Conservation (phyloP, 1,140 invertebrate species). For the Akabosia matsudoensis region DNA sequence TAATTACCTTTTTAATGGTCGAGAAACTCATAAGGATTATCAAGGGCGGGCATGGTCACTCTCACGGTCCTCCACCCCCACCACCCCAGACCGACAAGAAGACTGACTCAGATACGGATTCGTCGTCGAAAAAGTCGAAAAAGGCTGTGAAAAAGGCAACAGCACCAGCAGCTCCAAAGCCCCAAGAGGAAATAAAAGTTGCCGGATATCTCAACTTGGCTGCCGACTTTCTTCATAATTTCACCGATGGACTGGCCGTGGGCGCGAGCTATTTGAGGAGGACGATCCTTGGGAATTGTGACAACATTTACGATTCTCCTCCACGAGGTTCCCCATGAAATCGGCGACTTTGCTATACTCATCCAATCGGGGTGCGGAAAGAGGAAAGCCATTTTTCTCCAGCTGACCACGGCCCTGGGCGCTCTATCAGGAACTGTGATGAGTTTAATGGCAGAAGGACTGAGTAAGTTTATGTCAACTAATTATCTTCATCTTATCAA, state of each 20-base stretch:
- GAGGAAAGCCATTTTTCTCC: conserved; percentile 85
- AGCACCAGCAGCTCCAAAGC: neutral
- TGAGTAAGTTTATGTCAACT: conserved; percentile 52
- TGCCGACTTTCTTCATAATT: conserved; percentile 94
- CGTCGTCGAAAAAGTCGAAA: conserved; percentile 24
- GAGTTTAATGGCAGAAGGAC: conserved; percentile 75
- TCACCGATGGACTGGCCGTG: conserved; percentile 94
- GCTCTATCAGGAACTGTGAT: conserved; percentile 85
- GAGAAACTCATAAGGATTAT: conserved; percentile 89
- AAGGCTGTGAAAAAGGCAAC: conserved; percentile 47
- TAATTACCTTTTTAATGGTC: conserved; percentile 83
- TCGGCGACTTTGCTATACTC: conserved; percentile 96
- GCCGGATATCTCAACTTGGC: conserved; percentile 90
- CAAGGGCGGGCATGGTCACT: conserved; percentile 73
- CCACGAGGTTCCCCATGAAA: conserved; percentile 97
- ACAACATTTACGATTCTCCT: conserved; percentile 91
- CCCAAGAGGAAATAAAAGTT: conserved; percentile 71
- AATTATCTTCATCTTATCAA: conserved; percentile 8
- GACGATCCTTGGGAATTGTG: conserved; percentile 72
- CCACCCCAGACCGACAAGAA: conserved; percentile 51
- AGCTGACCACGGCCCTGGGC: conserved; percentile 88
- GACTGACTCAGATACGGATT: conserved; percentile 51
- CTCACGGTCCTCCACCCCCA: conserved; percentile 55
- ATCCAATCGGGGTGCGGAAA: conserved; percentile 88
- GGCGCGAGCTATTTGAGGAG: conserved; percentile 91